Conservation (phyloP, 2,797 vertebrate species). For the Pseudochaenichthys georgianus region DNA sequence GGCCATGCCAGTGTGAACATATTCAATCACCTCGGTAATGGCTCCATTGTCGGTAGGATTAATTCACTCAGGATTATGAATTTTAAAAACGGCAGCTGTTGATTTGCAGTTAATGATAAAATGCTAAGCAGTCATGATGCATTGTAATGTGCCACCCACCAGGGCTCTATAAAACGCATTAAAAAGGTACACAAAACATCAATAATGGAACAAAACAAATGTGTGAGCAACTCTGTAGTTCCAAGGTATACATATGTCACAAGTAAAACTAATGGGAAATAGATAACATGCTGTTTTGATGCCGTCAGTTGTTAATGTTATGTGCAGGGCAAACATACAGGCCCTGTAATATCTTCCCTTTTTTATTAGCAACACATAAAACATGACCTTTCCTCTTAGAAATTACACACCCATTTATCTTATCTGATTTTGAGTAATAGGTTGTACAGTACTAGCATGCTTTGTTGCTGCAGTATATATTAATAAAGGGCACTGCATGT, state of each 20-base stretch:
- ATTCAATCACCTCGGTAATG: constrained; percentile 36
- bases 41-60: constrained; percentile 39
- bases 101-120: constrained; percentile 60
- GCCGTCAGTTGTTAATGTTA: background rate
- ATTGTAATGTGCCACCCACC: constrained; percentile 60
- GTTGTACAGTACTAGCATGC: background rate
- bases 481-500: background rate
- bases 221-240: constrained; percentile 22
- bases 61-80: constrained; percentile 53
- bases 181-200: constrained; percentile 38
- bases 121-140: constrained; percentile 44
- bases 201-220: constrained; percentile 42
- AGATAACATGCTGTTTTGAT: constrained; percentile 13
- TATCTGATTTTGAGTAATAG: constrained; percentile 6
- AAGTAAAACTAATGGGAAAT: background rate
- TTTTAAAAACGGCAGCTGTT: constrained; percentile 57
- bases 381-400: background rate
- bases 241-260: constrained; percentile 7
- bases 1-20: constrained; percentile 15
- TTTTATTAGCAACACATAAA: background rate
- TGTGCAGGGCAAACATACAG: background rate
- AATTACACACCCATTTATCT: background rate
- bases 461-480: background rate
- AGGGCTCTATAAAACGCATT: constrained; percentile 48
- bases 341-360: background rate